These are phyloP conservation scores for Esox masquinongy DNA, from an alignment of 2,797 vertebrate genomes.

Conservation along the genomic window DNA sequence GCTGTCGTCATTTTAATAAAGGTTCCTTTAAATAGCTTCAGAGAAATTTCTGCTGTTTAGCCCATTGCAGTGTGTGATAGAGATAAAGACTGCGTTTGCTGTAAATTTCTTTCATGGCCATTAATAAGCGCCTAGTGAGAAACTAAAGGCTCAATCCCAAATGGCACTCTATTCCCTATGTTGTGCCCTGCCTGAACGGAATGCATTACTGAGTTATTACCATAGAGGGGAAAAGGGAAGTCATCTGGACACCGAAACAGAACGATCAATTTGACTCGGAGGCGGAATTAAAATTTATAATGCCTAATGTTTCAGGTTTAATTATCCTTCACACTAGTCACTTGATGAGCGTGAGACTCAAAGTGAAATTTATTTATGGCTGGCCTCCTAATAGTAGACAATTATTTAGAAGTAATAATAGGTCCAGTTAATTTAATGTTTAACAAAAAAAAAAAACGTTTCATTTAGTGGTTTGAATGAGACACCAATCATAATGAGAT, in stretches of 20 bases:
- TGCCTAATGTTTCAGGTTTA: slow-evolving; percentile 47
- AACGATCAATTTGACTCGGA: slow-evolving; percentile 57
- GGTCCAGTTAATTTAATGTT: not conserved
- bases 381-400: slow-evolving; percentile 15
- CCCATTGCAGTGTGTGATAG: slow-evolving; percentile 48
- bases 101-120: slow-evolving; percentile 61
- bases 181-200: slow-evolving; percentile 16
- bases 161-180: too few relatives aligned
- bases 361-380: slow-evolving; percentile 4
- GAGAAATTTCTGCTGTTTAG: slow-evolving; percentile 57
- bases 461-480: too few relatives aligned
- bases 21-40: slow-evolving; percentile 64
- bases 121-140: slow-evolving; percentile 57
- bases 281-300: not conserved
- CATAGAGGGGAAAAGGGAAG: slow-evolving; percentile 32
- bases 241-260: slow-evolving; percentile 53
- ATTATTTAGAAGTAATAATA: slow-evolving; percentile 27
- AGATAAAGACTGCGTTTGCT: slow-evolving; percentile 60
- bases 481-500: too few relatives aligned
- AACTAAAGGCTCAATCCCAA: slow-evolving; percentile 5
- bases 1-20: slow-evolving; percentile 60
- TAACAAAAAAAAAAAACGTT: not conserved
- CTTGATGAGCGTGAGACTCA: slow-evolving; percentile 22
- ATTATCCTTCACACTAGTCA: slow-evolving; percentile 47
- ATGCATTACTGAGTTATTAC: slow-evolving; percentile 53